A percentile compares a stretch with the other conserved stretches of the same genome.
Conservation (phyloP, 2,888 invertebrate species). For the Pasiphila rectangulata region DNA sequence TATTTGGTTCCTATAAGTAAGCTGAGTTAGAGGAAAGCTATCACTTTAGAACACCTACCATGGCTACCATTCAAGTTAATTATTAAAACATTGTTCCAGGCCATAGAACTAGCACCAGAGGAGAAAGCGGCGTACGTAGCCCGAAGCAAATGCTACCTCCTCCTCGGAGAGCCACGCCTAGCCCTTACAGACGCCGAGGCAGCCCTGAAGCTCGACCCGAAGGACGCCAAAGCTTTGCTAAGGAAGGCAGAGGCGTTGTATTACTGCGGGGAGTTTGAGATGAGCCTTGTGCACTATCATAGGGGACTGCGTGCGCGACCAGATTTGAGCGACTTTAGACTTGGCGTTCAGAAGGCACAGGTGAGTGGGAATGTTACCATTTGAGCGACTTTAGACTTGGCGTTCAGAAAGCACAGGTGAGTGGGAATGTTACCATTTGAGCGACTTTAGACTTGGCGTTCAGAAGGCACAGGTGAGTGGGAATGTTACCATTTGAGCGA, state of each 20-base stretch:
- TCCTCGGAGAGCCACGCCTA: slow-evolving; percentile 90
- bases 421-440: too few relatives aligned
- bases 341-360: slow-evolving; percentile 94
- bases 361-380: too few relatives aligned
- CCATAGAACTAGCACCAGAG: slow-evolving; percentile 90
- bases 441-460: slow-evolving; percentile 88
- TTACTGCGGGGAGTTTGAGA: slow-evolving; percentile 95
- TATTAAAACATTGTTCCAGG: slow-evolving; percentile 79
- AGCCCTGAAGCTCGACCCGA: slow-evolving; percentile 87
- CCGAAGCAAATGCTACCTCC: slow-evolving; percentile 92
- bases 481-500: slow-evolving; percentile 89
- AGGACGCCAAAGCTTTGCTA: slow-evolving; percentile 83
- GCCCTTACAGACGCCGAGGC: slow-evolving; percentile 92
- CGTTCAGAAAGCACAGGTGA: slow-evolving; percentile 93
- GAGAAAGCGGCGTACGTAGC: slow-evolving; percentile 93
- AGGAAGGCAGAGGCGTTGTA: slow-evolving; percentile 96
- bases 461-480: slow-evolving; percentile 94
- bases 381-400: slow-evolving; percentile 88
- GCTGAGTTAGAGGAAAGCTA: too few relatives aligned
- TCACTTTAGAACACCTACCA: too few relatives aligned
- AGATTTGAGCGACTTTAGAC: slow-evolving; percentile 87
- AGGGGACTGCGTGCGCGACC: slow-evolving; percentile 91
- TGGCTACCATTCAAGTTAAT: background rate
- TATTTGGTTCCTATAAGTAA: too few relatives aligned
- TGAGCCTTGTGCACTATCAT: slow-evolving; percentile 95